Evolutionary conservation across 2,797 vertebrate species (phyloP).

Genomic region (Setipinna tenuifilis): DNA sequence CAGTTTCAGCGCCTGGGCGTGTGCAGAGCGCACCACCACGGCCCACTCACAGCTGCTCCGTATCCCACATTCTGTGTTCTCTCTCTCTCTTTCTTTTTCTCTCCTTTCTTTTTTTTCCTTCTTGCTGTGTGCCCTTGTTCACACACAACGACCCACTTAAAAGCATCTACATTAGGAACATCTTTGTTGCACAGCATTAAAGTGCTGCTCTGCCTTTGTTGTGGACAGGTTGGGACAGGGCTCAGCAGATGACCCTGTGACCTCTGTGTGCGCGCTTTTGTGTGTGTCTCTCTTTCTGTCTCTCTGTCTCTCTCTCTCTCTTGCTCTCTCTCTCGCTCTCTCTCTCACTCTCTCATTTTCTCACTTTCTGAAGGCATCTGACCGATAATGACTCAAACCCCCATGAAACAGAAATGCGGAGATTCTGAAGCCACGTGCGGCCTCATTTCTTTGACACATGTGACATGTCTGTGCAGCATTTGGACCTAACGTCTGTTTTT

Average conservation of each 20-base stretch:
- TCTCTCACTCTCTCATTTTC: no score
- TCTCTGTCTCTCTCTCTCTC: no score
- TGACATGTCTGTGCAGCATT: no score
- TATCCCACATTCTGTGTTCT: not conserved
- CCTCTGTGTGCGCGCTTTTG: not conserved
- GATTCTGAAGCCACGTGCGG: no score
- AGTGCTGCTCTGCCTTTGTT: not conserved
- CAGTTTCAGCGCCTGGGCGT: slow-evolving; percentile 40
- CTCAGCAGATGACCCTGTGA: not conserved
- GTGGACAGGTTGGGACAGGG: not conserved
- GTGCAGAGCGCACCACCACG: not conserved
- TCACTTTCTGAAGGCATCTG: no score
- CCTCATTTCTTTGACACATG: no score
- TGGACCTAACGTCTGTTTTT: not conserved
- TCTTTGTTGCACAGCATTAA: not conserved
- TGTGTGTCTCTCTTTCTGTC: no score
- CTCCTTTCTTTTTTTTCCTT: not conserved
- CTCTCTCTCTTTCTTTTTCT: not conserved
- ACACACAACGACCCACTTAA: not conserved
- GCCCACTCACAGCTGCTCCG: slow-evolving; percentile 20
- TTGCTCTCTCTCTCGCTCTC: no score
- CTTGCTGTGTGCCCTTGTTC: not conserved
- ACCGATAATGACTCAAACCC: no score
- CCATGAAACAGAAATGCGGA: no score
- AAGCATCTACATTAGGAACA: not conserved